These are phyloP conservation scores for Laupala kohalensis DNA, from an alignment of 1,140 invertebrate genomes.

Conservation along the genomic window DNA sequence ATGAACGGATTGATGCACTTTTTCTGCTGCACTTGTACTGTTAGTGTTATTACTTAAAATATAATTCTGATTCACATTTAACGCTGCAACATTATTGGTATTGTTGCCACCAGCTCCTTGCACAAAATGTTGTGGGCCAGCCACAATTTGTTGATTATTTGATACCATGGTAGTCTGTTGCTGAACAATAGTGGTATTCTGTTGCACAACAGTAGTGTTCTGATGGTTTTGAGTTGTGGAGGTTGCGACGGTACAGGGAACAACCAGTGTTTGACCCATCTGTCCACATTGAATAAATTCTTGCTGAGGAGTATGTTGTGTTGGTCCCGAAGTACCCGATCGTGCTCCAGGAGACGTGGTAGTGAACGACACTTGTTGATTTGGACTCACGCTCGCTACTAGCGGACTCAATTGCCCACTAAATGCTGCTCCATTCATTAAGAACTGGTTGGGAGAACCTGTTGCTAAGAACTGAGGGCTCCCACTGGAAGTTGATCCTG, in stretches of 20 bases:
- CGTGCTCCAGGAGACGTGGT: conserved; percentile 29
- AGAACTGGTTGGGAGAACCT: conserved; percentile 38
- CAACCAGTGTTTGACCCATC: conserved; percentile 61
- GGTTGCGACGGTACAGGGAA: conserved; percentile 50
- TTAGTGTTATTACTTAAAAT: conserved; percentile 22
- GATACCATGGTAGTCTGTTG: conserved; percentile 56
- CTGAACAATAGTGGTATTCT: conserved; percentile 53
- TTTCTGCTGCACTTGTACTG: conserved; percentile 11
- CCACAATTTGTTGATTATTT: conserved; percentile 41
- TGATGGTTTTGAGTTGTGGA: conserved; percentile 45
- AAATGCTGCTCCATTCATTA: conserved; percentile 48
- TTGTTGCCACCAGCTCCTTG: conserved; percentile 6
- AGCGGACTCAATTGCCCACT: conserved; percentile 64
- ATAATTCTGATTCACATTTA: conserved; percentile 25
- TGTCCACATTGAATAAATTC: conserved; percentile 53
- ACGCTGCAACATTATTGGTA: conserved; percentile 8
- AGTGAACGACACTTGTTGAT: conserved; percentile 51
- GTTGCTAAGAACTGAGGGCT: conserved; percentile 10
- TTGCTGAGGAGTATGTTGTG: conserved; percentile 21
- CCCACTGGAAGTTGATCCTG: conserved; percentile 48
- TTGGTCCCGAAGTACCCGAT: not conserved
- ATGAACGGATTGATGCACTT: conserved; percentile 15
- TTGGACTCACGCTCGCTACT: conserved; percentile 56
- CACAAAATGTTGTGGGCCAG: conserved; percentile 1
- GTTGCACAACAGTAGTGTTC: conserved; percentile 57